Base-by-base conservation (phyloP, 2,888 invertebrate species). In the Torymus tubicola region DNA sequence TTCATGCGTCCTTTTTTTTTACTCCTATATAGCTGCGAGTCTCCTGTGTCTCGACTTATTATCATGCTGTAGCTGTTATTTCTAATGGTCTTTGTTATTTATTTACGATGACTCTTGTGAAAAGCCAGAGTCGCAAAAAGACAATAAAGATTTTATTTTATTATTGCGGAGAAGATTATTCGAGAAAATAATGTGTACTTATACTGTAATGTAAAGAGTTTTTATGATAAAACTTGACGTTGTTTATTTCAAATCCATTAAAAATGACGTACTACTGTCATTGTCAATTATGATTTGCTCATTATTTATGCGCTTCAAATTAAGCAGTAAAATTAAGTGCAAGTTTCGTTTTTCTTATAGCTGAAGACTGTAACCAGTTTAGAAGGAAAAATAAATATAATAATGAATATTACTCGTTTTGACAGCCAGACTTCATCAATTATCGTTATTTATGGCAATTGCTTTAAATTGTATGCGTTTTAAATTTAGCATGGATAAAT, bases 241-340 rank as follows among this genome's bases (percentile, higher is more conserved):
- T 60, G 67, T 78, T 78, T 78, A 78, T 72, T 78, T 67, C 57
- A 52, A 18, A 13, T 42, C 14, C 67, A 55, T 61, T 55, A 61
- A 73, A 63, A 73, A 14, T 63, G 60, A 73, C 63, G 67, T 68
- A 78, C 55, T 21, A 67, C 21, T n/a, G 42, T n/a, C 24, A 67
- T 79, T 73, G 73, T 42, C 73, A 69, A 58, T 4, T 55, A 57
- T 61, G 52, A 68, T 68, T 73, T 79, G 42, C 12, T 14, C n/a
- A 24, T 79, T 31, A 73, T 63, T 73, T 69, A 55, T 69, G 18
- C 14, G 31, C 13, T 18, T n/a, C 16, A 50, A 61, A 78, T 78
- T 69, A 24, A 55, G 60, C 42, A 73, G 68, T 78, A 57, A 73
- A 72, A 78, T 16, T 71, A 64, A 68, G 57, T 67, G 18, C 16